Base-by-base conservation (phyloP, 30 jellyfish, hydroid and myxozoan genomes). In the Aurelia sp. region DNA sequence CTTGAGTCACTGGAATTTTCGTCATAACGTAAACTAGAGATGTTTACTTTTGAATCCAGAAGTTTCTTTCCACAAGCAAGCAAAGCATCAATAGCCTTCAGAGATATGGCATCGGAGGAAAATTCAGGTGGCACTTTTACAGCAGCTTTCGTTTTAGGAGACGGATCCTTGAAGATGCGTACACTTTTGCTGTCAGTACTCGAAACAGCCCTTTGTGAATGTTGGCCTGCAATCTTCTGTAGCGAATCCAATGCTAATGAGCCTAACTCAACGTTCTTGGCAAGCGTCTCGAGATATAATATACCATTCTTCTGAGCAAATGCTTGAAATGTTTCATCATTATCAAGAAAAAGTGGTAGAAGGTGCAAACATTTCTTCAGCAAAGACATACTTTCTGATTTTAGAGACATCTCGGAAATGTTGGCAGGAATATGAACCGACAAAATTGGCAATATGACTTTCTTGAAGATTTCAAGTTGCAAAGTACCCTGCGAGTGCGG, bases 291-390 rank as follows among this genome's bases (percentile, higher is more conserved):
- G 15, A 78, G 52, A 55, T 40, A 78, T 21, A 22, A 41, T 4
- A 78, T 47, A 69, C 89, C 89, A 27, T 63, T 78, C 17, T 30
- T 78, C 71, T 78, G 89, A 13, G 89, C 89, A 78, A 78, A 78
- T 16, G 22, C 20, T 30, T 60, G 79, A 17, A 78, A 48, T 27
- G 66, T 7, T 15, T 78, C 89, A 41, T 78, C 89, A 44, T 78
- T n/a, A 6, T 8, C 17, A 31, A 78, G 66, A 21, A 78, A 78
- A 6, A 21, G 33, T 11, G 89, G 89, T 6, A 78, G 55, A 20
- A 78, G 40, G 30, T 15, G 35, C 16, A 78, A 78, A 63, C 89
- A 78, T 37, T 50, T 78, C 35, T 21, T 74, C 16, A 78, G 73
- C 79, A 78, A 62, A 4, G 73, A 55, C 10, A 50, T 47, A 23